phyloP scores from a whole-genome alignment of 2,113 vertebrate species.

The Pholis gunnellus region DNA sequence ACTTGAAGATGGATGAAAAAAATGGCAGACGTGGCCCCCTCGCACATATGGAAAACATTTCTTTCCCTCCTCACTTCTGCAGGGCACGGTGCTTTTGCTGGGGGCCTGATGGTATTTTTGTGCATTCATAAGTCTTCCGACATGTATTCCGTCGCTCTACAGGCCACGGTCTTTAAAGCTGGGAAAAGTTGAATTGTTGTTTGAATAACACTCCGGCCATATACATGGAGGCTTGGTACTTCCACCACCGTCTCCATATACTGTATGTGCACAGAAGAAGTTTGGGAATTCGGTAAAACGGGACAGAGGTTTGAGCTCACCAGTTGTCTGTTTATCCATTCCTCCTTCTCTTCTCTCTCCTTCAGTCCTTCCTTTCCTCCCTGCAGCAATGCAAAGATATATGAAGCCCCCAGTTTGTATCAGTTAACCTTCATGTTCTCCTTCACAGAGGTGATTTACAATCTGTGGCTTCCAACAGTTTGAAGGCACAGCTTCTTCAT shows the following conservation, averaged over 20 bases:
- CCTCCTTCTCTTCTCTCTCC: neutral
- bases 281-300: neutral
- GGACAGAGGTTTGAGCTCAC: slow-evolving; percentile 25
- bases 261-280: neutral
- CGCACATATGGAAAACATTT: slow-evolving; percentile 85
- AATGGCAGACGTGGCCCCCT: slow-evolving; percentile 49
- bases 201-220: slow-evolving; percentile 15
- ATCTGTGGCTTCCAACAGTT: slow-evolving; percentile 23
- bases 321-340: neutral
- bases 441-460: slow-evolving; percentile 58
- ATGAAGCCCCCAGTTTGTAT: slow-evolving; percentile 57
- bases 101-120: slow-evolving; percentile 32
- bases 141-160: neutral
- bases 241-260: neutral
- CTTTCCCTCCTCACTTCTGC: slow-evolving; percentile 51
- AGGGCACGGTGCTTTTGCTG: slow-evolving; percentile 53
- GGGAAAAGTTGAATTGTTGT: slow-evolving; percentile 13
- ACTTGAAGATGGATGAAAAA: slow-evolving; percentile 73
- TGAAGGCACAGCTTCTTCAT: slow-evolving; percentile 1
- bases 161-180: neutral
- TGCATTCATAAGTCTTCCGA: slow-evolving; percentile 2
- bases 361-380: neutral
- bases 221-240: neutral
- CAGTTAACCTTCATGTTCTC: slow-evolving; percentile 61
- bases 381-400: slow-evolving; percentile 48